These are phyloP conservation scores for Dioctria rufipes DNA, from an alignment of 2,888 invertebrate genomes.

Conservation along the genomic window DNA sequence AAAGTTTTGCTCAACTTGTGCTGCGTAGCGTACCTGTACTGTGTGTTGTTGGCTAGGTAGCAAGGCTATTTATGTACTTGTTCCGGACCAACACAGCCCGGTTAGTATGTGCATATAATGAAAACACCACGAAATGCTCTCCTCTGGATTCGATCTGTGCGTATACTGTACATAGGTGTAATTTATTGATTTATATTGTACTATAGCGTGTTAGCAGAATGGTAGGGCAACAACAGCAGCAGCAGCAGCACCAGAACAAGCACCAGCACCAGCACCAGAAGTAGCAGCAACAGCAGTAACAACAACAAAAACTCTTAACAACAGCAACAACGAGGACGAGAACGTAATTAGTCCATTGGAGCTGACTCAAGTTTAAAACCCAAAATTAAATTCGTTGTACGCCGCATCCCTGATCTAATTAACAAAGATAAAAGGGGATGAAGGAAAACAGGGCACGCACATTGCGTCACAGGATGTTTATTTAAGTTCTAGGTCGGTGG, in stretches of 20 bases:
- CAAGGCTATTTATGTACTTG: constrained; percentile 38
- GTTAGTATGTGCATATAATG: constrained; percentile 51
- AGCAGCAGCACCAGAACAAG: neutral
- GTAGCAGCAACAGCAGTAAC: no score
- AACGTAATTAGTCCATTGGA: constrained; percentile 52
- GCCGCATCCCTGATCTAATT: constrained; percentile 55
- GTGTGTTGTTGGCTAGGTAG: neutral
- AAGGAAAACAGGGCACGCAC: constrained; percentile 54
- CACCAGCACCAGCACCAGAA: neutral
- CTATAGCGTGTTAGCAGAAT: neutral
- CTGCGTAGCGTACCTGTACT: constrained; percentile 28
- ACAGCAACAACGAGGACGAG: constrained; percentile 6
- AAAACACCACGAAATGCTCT: constrained; percentile 29
- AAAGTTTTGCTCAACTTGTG: constrained; percentile 35
- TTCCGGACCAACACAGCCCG: constrained; percentile 48
- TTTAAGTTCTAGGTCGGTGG: constrained; percentile 41
- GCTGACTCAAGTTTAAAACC: constrained; percentile 53
- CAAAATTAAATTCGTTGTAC: constrained; percentile 53
- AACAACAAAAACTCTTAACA: no score
- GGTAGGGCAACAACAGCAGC: constrained; percentile 25
- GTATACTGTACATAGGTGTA: constrained; percentile 50
- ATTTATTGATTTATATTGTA: constrained; percentile 54
- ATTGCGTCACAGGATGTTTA: constrained; percentile 52
- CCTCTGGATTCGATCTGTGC: constrained; percentile 30
- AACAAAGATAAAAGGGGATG: constrained; percentile 53